Percentiles rank a stretch among this genome's conserved stretches.
Conservation (phyloP, 2,888 invertebrate species). For the Geophilus truncorum region DNA sequence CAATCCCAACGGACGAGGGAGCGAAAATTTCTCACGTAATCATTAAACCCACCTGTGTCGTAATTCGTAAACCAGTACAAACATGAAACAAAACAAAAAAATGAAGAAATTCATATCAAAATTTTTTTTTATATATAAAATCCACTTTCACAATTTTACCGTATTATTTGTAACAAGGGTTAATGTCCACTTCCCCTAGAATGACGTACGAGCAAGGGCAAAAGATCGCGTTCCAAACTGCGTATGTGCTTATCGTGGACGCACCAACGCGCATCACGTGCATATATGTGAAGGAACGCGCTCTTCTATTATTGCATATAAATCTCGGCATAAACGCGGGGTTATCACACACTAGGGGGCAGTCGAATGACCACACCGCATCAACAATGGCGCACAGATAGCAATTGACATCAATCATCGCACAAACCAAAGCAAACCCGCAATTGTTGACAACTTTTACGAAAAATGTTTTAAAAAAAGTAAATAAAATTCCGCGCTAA, state of each 20-base stretch:
- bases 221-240: slow-evolving; percentile 1
- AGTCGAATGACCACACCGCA: neutral
- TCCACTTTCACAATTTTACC: neutral
- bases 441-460: neutral
- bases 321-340: slow-evolving; percentile 11
- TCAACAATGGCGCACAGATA: slow-evolving; percentile 21
- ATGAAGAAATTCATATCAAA: neutral
- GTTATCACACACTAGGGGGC: slow-evolving; percentile 7
- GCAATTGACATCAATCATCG: slow-evolving; percentile 8
- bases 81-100: neutral
- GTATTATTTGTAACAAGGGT: neutral
- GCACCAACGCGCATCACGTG: slow-evolving; percentile 25
- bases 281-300: slow-evolving; percentile 10
- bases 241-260: slow-evolving; percentile 10
- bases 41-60: slow-evolving; percentile 17
- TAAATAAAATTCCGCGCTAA: neutral
- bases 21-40: neutral
- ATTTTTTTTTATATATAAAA: neutral
- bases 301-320: slow-evolving; percentile 19
- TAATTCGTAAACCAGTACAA: neutral
- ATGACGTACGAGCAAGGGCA: slow-evolving; percentile 7
- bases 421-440: no score
- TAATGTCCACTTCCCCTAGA: neutral
- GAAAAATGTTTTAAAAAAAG: neutral
- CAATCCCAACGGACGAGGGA: neutral